Base-by-base conservation (phyloP, 2,888 invertebrate species). In the Syritta pipiens region DNA sequence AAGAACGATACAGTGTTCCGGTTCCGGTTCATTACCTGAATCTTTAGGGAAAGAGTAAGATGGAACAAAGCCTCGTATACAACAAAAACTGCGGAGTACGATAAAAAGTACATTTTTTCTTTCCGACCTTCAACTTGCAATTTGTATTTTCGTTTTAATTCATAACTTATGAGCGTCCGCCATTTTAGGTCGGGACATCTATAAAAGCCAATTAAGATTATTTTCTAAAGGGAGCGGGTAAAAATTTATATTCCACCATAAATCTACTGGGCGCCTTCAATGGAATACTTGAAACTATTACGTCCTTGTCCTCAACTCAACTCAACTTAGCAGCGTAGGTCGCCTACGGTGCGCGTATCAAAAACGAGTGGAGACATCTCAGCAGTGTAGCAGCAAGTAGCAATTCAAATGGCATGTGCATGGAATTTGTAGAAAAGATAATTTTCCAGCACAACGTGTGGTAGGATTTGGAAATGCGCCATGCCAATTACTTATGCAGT, bases 401-500 rank as follows among this genome's bases (percentile, higher is more conserved):
- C 28, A 28, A 28, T 17, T 48, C 12, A 19, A n/a, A 19, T 49
- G 49, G 30, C 32, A 51, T 35, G 22, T 35, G 32, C 51, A 51
- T 24, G 51, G 5, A 14, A 14, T 22, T 35, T 1, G 35, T 9
- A 22, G 32, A 12, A 51, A 22, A 51, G 17, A 35, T 35, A 35
- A 22, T 35, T 51, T 51, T 35, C 35, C 20, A 51, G 35, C 51
- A 51, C 51, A 22, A 51, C 51, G 35, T 35, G 51, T 35, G 35
- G 35, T 51, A 20, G 20, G 32, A 51, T 7, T 51, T 51, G 51
- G 51, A 51, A 22, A 20, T 32, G 17, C 51, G 51, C 51, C 51
- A 51, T 51, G 22, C 51, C 51, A 51, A 51, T 51, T 51, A 35
- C 51, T 51, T 51, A 22, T 51, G 32, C 22, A 51, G 51, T 35